phyloP scores from a whole-genome alignment of 2,888 invertebrate species.

The Agrypnus murinus region DNA sequence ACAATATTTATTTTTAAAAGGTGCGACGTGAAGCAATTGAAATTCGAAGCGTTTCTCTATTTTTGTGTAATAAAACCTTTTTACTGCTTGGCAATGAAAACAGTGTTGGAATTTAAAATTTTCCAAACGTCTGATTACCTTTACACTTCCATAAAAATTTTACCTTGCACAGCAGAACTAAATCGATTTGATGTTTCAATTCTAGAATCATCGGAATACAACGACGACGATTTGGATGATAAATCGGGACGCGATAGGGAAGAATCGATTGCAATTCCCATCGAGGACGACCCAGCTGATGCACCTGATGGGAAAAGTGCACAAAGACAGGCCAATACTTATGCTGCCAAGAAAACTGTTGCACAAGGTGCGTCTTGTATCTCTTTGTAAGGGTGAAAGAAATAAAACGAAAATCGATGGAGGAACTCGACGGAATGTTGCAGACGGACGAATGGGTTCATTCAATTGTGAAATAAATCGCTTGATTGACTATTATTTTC shows the following conservation, averaged over 20 bases:
- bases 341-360: constrained; percentile 76
- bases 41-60: not conserved
- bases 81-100: constrained; percentile 31
- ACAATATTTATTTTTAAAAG: too few species aligned
- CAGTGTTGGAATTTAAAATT: constrained; percentile 26
- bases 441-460: not conserved
- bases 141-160: constrained; percentile 26
- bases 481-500: constrained; percentile 18
- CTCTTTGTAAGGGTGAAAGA: not conserved
- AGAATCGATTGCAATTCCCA: constrained; percentile 31
- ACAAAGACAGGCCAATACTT: constrained; percentile 66
- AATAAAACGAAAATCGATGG: constrained; percentile 16
- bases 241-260: constrained; percentile 42
- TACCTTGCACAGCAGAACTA: not conserved
- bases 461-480: constrained; percentile 13
- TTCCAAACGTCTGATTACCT: constrained; percentile 12
- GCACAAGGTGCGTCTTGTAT: constrained; percentile 70
- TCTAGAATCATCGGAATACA: constrained; percentile 51
- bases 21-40: constrained; percentile 9
- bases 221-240: constrained; percentile 37
- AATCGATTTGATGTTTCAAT: constrained; percentile 27
- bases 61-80: constrained; percentile 25
- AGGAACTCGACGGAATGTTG: too few species aligned
- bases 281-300: constrained; percentile 41
- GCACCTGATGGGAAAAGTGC: constrained; percentile 30